Evolutionary conservation across 2,797 vertebrate genomes (phyloP), one percentile per base, ranked within the genome.

Genomic region (Silurus lanzhouensis): DNA sequence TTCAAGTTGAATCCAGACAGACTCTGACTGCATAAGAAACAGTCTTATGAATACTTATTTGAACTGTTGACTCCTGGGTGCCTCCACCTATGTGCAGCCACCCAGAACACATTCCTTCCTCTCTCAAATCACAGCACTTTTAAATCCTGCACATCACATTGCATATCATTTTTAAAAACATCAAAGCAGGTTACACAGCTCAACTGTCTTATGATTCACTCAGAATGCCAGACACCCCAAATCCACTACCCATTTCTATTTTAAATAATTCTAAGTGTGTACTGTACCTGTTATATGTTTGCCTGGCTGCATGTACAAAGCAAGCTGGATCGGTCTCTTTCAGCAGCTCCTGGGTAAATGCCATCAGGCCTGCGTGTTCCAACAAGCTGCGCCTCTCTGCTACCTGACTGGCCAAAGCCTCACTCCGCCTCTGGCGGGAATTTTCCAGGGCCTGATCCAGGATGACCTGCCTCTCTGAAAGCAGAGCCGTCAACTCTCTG

Each of bases 241-340:
- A 52, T 52, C 6, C 48, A 52, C 6, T 1, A 10, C 48, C 8
- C 48, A 38, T 38, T 38, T 38, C 38, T 22, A 13, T 46, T 74
- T 52, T n/a, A 25, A 48, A 44, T 38, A 68, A 22, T 58, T 22
- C 60, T 66, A 70, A 57, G 46, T 82, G 64, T 61, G 78, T 82
- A 27, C 48, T 81, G 22, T 64, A 98, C 98, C 98, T 97, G 95
- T 95, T 96, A 82, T 98, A 97, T 57, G 97, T 95, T 88, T 97
- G 97, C 74, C 97, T 95, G 63, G 98, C 96, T 0, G 97, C 96
- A 91, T 98, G 97, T 60, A 98, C 96, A 10, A 99, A 99, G 91
- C 97, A 97, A 5, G 98, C 95, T 70, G 97, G 96, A 92, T 99
- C 98, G 0, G 96, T 96, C 89, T 99, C 98, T 89, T 98, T 99